Base-by-base conservation (phyloP, 2,113 vertebrate species). In the Callopanchax toddi region DNA sequence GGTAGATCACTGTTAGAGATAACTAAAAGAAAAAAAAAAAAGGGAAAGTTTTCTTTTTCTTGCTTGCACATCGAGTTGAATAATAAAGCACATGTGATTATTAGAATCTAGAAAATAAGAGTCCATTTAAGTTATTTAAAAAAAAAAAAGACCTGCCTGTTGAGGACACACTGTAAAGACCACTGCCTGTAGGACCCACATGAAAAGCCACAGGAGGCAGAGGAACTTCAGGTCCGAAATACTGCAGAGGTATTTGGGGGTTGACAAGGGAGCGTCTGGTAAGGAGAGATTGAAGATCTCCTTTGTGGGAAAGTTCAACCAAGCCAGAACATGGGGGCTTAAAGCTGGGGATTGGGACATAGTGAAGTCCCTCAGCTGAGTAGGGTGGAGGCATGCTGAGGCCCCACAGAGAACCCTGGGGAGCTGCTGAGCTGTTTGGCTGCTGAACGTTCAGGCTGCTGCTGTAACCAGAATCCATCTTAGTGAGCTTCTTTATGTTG, bases 211-310 rank as follows among this genome's bases (percentile, higher is more conserved):
- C 51, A 22, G 82, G 87, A 60, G 91, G 87, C 69, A 94, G 53
- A 51, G 85, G 21, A 11, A 79, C 76, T 0, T 92, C 71, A 17
- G 82, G 39, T 60, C 84, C 89, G 40, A 95, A 25, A 63, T 92
- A 94, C 42, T 91, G 93, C 25, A 90, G 94, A 54, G 89, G 65
- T 73, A 94, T 86, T 12, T 92, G 82, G 55, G 90, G 7, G 3
- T 60, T 71, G 20, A 91, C 86, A 7, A 93, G 65, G 15, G 92
- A 73, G 39, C n/a, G 76, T 3, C 83, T 89, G 36, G 87, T 45
- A 40, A 93, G 79, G 37, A 94, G 74, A 0, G 85, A 36, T 20
- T 94, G 91, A 62, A 91, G 32, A 56, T 84, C 74, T 42, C 61
- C 84, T 69, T 57, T 87, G 36, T 65, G 90, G 37, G 66, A 67